Evolutionary conservation across 2,888 invertebrate species (phyloP).

Genomic region (Leptarthrus brevirostris): DNA sequence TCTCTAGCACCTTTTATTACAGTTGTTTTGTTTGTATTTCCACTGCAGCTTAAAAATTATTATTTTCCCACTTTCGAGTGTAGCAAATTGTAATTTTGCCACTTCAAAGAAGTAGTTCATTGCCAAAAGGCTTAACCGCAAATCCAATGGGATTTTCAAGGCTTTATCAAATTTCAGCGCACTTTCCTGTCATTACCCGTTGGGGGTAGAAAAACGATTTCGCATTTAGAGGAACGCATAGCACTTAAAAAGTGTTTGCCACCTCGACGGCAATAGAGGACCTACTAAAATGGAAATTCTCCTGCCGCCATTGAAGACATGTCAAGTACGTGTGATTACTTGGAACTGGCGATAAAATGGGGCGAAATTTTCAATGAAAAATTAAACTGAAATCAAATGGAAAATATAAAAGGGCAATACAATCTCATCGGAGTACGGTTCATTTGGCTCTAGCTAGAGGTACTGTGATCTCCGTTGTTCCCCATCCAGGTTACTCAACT

Average conservation of each 20-base stretch:
- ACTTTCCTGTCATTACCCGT: too few relatives aligned
- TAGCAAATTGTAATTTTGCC: too few relatives aligned
- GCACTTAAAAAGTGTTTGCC: not conserved
- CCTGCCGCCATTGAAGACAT: not conserved
- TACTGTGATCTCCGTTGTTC: not conserved
- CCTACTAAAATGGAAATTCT: too few relatives aligned
- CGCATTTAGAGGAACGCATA: not conserved
- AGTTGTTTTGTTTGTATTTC: too few relatives aligned
- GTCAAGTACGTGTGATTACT: conserved; percentile 34
- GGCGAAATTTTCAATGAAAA: conserved; percentile 42
- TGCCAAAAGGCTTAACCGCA: too few relatives aligned
- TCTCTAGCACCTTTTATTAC: too few relatives aligned
- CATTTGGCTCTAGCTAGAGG: conserved; percentile 19
- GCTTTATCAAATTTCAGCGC: too few relatives aligned
- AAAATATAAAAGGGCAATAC: conserved; percentile 2
- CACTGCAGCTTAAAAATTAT: too few relatives aligned
- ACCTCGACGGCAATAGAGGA: conserved; percentile 7
- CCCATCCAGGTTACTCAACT: not conserved
- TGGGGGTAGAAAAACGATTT: too few relatives aligned
- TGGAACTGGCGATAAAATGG: not conserved
- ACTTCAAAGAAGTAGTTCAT: too few relatives aligned
- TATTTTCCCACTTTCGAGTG: too few relatives aligned
- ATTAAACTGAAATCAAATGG: conserved; percentile 36
- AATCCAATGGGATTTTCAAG: too few relatives aligned
- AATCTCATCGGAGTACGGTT: conserved; percentile 24